Evolutionary conservation across 2,797 vertebrate species (phyloP), one percentile per base, ranked within the genome.

Genomic region (Gobio occitaniae): DNA sequence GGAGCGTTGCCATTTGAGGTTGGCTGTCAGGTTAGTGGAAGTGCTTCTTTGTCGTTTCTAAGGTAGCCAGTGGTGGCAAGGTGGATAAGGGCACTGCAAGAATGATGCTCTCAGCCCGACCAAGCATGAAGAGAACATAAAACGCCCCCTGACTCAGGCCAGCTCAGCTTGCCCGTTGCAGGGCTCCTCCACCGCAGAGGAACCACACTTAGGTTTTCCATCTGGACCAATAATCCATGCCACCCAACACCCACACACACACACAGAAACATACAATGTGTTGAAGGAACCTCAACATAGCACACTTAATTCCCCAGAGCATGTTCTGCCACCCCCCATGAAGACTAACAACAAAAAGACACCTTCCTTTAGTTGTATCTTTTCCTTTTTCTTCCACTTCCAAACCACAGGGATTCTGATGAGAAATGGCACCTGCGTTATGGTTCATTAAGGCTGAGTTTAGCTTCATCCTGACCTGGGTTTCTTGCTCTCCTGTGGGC

Each of bases 21-120:
- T 92, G 91, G 91, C 93, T 93, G 92, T 94, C 93, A 93, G 94
- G 93, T 94, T 93, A 89, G 91, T 95, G 92, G 91, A 93, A 93
- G 92, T 90, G 66, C n/a, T 50, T 84, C 41, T 94, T 91, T 92
- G 92, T 92, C 91, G 90, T 86, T 76, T 84, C 56, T 72, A 54
- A 61, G 50, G 32, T 82, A 47, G 79, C 88, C 84, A 90, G 88
- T 87, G 89, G 86, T 74, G 89, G 87, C 86, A 90, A 82, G 47
- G 82, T 88, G 54, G 44, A 52, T 32, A 41, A 59, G 80, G 10
- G 77, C 29, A 32, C 29, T 11, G 54, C 19, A 82, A 82, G 54
- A 59, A 32, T 77, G n/a, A 72, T 76, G 72, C 36, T 47, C 47
- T 61, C 21, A 19, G 52, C 10, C 52, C 6, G 25, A 56, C 48